Evolutionary conservation across 2,888 invertebrate species (phyloP).

Genomic region (Didymodactylos carnosus): DNA sequence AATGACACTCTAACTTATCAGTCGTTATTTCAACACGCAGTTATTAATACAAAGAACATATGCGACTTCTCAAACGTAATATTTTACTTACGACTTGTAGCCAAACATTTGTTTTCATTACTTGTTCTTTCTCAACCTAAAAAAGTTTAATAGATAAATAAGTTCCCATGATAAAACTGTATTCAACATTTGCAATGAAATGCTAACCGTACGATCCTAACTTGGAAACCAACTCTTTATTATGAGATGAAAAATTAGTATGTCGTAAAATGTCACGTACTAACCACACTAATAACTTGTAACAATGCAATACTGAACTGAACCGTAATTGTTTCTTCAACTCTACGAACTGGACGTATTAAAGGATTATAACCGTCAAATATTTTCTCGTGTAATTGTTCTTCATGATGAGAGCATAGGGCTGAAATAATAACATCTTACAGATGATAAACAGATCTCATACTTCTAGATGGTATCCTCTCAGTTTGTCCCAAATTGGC

Average conservation of each 20-base stretch:
- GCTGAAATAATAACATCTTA: too few relatives aligned
- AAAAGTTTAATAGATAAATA: not conserved
- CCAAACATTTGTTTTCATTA: slow-evolving; percentile 15
- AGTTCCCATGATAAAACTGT: not conserved
- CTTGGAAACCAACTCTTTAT: too few relatives aligned
- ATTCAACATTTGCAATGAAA: too few relatives aligned
- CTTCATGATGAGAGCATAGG: not conserved
- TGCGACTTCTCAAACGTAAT: too few relatives aligned
- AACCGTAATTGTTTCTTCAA: slow-evolving; percentile 2
- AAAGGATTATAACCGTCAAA: slow-evolving; percentile 9
- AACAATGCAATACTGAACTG: slow-evolving; percentile 3
- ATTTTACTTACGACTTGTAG: not conserved
- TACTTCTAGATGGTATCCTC: too few relatives aligned
- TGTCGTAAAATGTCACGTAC: not conserved
- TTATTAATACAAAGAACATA: too few relatives aligned
- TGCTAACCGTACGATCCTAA: too few relatives aligned
- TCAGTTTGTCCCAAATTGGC: too few relatives aligned
- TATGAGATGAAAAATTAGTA: too few relatives aligned
- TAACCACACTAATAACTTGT: slow-evolving; percentile 8
- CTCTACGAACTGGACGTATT: slow-evolving; percentile 9
- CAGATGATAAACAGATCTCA: too few relatives aligned
- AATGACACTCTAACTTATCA: too few relatives aligned
- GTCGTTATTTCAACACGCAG: too few relatives aligned
- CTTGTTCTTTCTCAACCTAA: slow-evolving; percentile 14
- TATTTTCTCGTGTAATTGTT: slow-evolving; percentile 2